Conservation (phyloP, 2,888 invertebrate genomes). For the Cynaeus angustus region DNA sequence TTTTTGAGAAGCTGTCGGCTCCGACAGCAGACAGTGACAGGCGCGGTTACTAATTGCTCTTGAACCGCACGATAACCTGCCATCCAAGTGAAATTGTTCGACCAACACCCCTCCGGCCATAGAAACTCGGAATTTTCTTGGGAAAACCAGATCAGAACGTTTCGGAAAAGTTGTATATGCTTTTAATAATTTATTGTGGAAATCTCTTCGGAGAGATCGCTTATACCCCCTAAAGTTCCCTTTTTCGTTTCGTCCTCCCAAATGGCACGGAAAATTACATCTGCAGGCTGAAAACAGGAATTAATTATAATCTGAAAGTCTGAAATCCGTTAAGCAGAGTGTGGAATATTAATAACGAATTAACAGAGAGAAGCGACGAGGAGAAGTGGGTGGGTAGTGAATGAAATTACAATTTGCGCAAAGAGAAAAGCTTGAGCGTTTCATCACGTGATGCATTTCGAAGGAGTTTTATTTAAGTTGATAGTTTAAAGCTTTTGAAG, state of each 20-base stretch:
- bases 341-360: constrained; percentile 58
- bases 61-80: constrained; percentile 54
- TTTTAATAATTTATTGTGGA: constrained; percentile 44
- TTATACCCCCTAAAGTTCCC: constrained; percentile 14
- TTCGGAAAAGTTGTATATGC: constrained; percentile 42
- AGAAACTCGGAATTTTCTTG: constrained; percentile 36
- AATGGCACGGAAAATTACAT: constrained; percentile 47
- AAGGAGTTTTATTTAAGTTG: constrained; percentile 48
- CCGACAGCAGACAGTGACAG: constrained; percentile 53
- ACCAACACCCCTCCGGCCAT: constrained; percentile 33
- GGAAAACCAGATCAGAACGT: constrained; percentile 29
- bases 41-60: constrained; percentile 57
- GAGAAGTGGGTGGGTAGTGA: constrained; percentile 44
- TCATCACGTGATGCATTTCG: constrained; percentile 47
- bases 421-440: constrained; percentile 41
- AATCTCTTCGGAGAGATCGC: constrained; percentile 40
- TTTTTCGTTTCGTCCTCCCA: constrained; percentile 19
- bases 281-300: constrained; percentile 52
- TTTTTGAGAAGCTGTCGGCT: constrained; percentile 56
- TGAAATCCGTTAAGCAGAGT: constrained; percentile 56
- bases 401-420: constrained; percentile 48
- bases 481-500: constrained; percentile 49
- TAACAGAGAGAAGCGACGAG: constrained; percentile 50
- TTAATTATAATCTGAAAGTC: constrained; percentile 55
- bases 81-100: constrained; percentile 39